Evolutionary conservation across 1,140 invertebrate genomes (phyloP), one percentile per base, ranked within the genome.

Genomic region (Dermatophagoides farinae): DNA sequence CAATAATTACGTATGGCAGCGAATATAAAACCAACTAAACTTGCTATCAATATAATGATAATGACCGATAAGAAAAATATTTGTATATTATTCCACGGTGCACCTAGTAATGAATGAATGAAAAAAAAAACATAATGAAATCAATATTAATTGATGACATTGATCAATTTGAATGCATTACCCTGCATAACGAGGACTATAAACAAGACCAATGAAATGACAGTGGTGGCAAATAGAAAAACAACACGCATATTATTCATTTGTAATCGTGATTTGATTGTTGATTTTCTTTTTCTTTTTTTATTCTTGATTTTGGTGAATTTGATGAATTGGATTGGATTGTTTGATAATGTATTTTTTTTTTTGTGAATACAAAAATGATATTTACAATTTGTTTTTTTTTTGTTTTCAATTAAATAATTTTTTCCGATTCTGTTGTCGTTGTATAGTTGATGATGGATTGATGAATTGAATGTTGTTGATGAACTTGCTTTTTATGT

Each of bases 11-110:
- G 58, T 22, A 60, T 47, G 12, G 31, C 39, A 6, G 18, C 46
- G 20, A 60, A 12, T 11, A 60, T 37, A 23, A 60, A 52, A 12
- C 58, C 58, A 52, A 60, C 58, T 20, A 60, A 20, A 41, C 58
- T 60, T 1, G 25, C 58, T 5, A 60, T 50, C 18, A 60, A 20
- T 20, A 60, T 23, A 5, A 60, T 31, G 6, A n/a, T 60, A 1
- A 60, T 37, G 1, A 60, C 47, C 8, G 58, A 60, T 16, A 60
- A 23, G 1, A 49, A 1, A 43, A 60, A 49, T 18, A 60, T 37
- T 22, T 60, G 50, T 11, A 47, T 11, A 44, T 60, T 60, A n/a
- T 12, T 31, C 58, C 58, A 60, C 9, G 39, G 57, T 23, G 46
- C 53, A 14, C 53, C 53, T 55, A 55, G n/a, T n/a, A n/a, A n/a